A percentile compares a stretch with the other conserved stretches of the same genome.
Conservation (phyloP, 2,888 invertebrate genomes). For the Limulus polyphemus region DNA sequence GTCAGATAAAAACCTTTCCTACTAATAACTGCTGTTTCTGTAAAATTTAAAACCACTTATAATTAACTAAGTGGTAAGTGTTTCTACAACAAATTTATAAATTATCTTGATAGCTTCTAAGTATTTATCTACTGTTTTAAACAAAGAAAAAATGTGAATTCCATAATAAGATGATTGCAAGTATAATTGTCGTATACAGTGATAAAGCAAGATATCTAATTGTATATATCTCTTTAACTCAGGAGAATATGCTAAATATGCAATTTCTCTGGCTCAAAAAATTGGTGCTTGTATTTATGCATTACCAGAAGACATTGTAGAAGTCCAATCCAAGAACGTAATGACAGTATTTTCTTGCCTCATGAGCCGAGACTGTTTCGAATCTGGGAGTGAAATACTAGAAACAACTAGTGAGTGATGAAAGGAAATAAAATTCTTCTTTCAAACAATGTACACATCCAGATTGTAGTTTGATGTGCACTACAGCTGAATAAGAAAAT, state of each 20-base stretch:
- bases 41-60: too few relatives aligned
- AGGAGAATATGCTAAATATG: slow-evolving; percentile 96
- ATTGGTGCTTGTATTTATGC: slow-evolving; percentile 96
- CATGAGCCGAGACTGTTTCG: slow-evolving; percentile 93
- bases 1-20: too few relatives aligned
- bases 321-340: slow-evolving; percentile 95
- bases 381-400: slow-evolving; percentile 51
- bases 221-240: slow-evolving; percentile 31
- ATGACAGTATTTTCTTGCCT: slow-evolving; percentile 99
- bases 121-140: background rate
- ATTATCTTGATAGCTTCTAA: too few relatives aligned
- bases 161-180: background rate
- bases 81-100: too few relatives aligned
- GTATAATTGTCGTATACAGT: background rate
- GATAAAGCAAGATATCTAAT: background rate
- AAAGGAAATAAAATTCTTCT: too few relatives aligned
- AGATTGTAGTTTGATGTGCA: too few relatives aligned
- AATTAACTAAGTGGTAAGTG: too few relatives aligned
- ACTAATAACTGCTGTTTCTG: too few relatives aligned
- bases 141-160: background rate
- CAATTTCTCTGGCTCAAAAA: slow-evolving; percentile 93
- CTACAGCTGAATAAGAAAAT: too few relatives aligned
- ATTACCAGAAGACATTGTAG: slow-evolving; percentile 93
- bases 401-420: too few relatives aligned
- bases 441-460: too few relatives aligned